phyloP scores from a whole-genome alignment of 2,888 invertebrate species.

The Hedya salicella region DNA sequence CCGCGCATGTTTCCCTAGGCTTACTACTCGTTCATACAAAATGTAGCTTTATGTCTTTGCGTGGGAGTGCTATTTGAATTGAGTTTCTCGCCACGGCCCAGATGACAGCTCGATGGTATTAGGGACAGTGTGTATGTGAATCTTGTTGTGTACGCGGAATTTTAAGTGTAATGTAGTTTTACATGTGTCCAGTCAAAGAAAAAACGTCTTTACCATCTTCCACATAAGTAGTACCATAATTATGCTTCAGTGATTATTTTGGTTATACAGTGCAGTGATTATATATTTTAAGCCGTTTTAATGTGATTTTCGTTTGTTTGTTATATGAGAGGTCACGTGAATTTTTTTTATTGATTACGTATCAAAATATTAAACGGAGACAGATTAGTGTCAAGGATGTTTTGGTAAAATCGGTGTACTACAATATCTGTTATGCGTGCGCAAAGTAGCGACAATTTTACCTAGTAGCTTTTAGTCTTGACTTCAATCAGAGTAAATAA shows the following conservation, averaged over 20 bases:
- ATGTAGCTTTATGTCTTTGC: slow-evolving; percentile 44
- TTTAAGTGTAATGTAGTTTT: slow-evolving; percentile 29
- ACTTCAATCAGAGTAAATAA: not conserved
- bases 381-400: slow-evolving; percentile 42
- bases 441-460: slow-evolving; percentile 8
- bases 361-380: slow-evolving; percentile 13
- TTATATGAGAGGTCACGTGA: slow-evolving; percentile 16
- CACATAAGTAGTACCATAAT: slow-evolving; percentile 6
- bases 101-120: slow-evolving; percentile 72
- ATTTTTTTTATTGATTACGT: slow-evolving; percentile 9
- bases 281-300: slow-evolving; percentile 1
- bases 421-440: slow-evolving; percentile 30
- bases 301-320: slow-evolving; percentile 11
- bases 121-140: slow-evolving; percentile 71
- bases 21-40: slow-evolving; percentile 44
- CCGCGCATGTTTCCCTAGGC: slow-evolving; percentile 77
- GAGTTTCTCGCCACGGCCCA: slow-evolving; percentile 51
- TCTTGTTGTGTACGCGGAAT: slow-evolving; percentile 59
- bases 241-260: slow-evolving; percentile 16
- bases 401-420: slow-evolving; percentile 33
- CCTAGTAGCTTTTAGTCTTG: not conserved
- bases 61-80: slow-evolving; percentile 47
- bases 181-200: slow-evolving; percentile 8
- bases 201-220: slow-evolving; percentile 1
- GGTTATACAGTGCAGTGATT: slow-evolving; percentile 4